Evolutionary conservation across 2,797 vertebrate species (phyloP), one percentile per base, ranked within the genome.

Genomic region (Pogoniulus pusillus): DNA sequence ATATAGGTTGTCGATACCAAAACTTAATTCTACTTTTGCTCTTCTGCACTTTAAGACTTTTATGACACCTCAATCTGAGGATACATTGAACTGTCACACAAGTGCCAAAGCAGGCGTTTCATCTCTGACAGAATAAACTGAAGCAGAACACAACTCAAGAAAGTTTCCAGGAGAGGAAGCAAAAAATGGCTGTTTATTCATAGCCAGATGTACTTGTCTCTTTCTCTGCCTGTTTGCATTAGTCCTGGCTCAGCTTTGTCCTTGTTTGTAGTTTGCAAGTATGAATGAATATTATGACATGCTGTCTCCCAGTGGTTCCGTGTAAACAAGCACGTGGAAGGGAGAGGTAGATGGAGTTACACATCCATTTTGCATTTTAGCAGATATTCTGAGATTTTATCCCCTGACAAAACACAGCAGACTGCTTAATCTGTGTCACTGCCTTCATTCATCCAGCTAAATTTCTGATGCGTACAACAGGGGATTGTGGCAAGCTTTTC

Each of bases 121-220:
- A 35, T 41, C 60, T 89, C 84, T 27, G 34, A 65, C 76, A 85
- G 75, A 69, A 89, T 91, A 93, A 88, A 89, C 63, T 75, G 59
- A 87, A 62, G 65, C 8, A 64, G 66, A 82, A 47, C n/a, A 80
- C 51, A 80, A 81, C 41, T 79, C 88, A 70, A 81, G 84, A 81
- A 91, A 73, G 79, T 81, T 94, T 94, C 91, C 93, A 91, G 66
- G 49, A 93, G 66, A 93, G 91, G 94, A 95, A 96, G 82, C 66
- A 76, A 81, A 91, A 76, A 2, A 66, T 83, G 66, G 16, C 76
- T 96, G 93, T 95, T 96, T 93, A 94, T 91, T 91, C 82, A 43
- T 19, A 63, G 53, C 47, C 81, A 93, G 82, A 91, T 92, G 78
- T 81, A 86, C 82, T 81, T 83, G 85, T 91, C 71, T 91, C 60